These are phyloP conservation scores for Neoarius graeffei DNA, from an alignment of 2,113 vertebrate genomes.

Conservation along the genomic window DNA sequence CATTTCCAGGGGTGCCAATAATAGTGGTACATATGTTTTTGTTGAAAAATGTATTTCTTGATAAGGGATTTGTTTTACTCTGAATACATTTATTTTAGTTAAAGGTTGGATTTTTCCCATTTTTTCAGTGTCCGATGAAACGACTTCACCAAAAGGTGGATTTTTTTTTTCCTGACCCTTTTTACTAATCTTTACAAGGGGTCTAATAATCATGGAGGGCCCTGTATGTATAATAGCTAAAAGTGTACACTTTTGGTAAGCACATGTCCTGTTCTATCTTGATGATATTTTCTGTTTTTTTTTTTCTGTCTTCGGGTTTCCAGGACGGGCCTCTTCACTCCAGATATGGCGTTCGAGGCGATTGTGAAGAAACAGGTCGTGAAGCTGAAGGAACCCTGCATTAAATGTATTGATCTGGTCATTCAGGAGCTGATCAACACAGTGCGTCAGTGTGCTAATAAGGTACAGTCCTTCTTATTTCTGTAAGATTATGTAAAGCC, in stretches of 20 bases:
- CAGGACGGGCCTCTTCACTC: constrained; percentile 96
- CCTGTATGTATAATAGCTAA: neutral
- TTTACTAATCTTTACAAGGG: too few species aligned
- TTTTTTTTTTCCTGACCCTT: too few species aligned
- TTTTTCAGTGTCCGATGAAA: too few species aligned
- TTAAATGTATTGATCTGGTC: constrained; percentile 95
- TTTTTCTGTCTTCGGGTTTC: constrained; percentile 40
- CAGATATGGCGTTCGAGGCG: constrained; percentile 95
- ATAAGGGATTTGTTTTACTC: too few species aligned
- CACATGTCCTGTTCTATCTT: neutral
- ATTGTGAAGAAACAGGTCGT: constrained; percentile 97
- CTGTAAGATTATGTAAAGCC: neutral
- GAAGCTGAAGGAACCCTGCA: constrained; percentile 92
- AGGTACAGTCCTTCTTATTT: constrained; percentile 71
- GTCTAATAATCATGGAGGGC: too few species aligned
- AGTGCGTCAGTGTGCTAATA: constrained; percentile 90
- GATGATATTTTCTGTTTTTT: neutral
- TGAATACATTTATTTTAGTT: too few species aligned
- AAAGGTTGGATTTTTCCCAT: too few species aligned
- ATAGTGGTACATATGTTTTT: too few species aligned
- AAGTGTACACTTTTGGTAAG: neutral
- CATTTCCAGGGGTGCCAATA: too few species aligned
- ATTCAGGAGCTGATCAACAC: constrained; percentile 95
- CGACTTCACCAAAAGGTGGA: too few species aligned
- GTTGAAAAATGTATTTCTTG: too few species aligned